These are phyloP conservation scores for Timema cristinae DNA, from an alignment of 2,888 invertebrate genomes.

Conservation along the genomic window DNA sequence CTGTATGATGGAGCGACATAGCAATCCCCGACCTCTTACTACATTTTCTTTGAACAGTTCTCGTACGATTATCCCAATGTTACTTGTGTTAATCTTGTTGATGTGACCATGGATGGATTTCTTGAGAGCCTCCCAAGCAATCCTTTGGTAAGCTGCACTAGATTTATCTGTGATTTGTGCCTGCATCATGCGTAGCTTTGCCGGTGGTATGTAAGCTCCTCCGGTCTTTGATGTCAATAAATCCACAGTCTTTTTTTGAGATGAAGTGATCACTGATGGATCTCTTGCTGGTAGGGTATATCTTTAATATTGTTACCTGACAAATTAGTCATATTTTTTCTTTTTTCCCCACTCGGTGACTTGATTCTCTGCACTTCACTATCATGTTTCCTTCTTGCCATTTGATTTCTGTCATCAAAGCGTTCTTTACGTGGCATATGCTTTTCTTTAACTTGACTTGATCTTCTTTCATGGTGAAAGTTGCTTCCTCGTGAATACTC, in stretches of 20 bases:
- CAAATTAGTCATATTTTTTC: too few relatives aligned
- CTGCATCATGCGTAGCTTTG: slow-evolving; percentile 92
- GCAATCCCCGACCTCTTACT: slow-evolving; percentile 88
- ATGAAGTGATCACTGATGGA: slow-evolving; percentile 18
- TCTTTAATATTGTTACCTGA: too few relatives aligned
- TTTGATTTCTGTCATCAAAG: too few relatives aligned
- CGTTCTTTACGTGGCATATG: too few relatives aligned
- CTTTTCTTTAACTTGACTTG: too few relatives aligned
- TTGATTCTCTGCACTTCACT: too few relatives aligned
- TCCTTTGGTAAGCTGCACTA: slow-evolving; percentile 90
- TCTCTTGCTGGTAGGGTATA: too few relatives aligned
- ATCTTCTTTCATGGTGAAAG: too few relatives aligned
- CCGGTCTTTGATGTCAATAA: slow-evolving; percentile 79
- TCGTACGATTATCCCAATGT: slow-evolving; percentile 86
- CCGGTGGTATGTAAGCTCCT: slow-evolving; percentile 98
- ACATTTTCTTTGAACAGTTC: slow-evolving; percentile 93
- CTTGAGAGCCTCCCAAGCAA: slow-evolving; percentile 98
- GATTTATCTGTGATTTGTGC: slow-evolving; percentile 93
- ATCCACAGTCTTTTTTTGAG: slow-evolving; percentile 51
- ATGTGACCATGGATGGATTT: slow-evolving; percentile 98
- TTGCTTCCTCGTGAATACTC: too few relatives aligned
- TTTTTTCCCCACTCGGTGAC: too few relatives aligned
- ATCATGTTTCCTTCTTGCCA: too few relatives aligned
- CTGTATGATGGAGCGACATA: slow-evolving; percentile 90
- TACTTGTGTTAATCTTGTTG: slow-evolving; percentile 95